phyloP scores from a whole-genome alignment of 2,797 vertebrate species.

The Linurgus olivaceus region DNA sequence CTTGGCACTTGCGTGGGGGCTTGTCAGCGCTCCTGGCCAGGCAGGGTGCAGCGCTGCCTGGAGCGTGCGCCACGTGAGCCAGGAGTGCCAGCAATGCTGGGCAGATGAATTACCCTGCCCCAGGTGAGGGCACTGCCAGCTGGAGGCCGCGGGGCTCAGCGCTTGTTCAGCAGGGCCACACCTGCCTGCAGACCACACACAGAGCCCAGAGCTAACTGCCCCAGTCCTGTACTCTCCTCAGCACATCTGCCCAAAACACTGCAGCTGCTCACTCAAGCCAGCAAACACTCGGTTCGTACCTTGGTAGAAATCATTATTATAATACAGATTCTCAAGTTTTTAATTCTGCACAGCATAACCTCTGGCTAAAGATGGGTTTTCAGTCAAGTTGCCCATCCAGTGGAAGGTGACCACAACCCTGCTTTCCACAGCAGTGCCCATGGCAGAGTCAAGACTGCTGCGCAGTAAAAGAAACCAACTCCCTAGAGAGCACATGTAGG shows the following conservation, averaged over 20 bases:
- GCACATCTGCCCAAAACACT: not conserved
- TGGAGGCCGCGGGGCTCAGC: rapidly evolving
- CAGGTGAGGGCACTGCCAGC: not conserved
- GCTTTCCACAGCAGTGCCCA: not conserved
- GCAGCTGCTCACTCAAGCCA: not conserved
- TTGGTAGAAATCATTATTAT: no score
- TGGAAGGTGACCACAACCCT: not conserved
- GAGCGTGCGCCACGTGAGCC: rapidly evolving
- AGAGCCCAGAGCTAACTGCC: not conserved
- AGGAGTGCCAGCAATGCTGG: rapidly evolving
- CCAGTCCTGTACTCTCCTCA: not conserved
- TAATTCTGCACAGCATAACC: not conserved
- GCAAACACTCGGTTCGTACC: not conserved
- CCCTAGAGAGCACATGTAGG: not conserved
- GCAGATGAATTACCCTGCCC: not conserved
- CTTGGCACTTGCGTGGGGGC: rapidly evolving
- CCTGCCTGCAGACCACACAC: not conserved
- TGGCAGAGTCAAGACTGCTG: not conserved
- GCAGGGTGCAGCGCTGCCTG: not conserved
- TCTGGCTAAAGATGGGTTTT: not conserved
- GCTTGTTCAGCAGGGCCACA: not conserved
- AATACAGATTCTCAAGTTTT: not conserved
- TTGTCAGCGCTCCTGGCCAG: not conserved
- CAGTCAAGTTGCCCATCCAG: not conserved
- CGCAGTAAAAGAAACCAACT: not conserved